Conservation (phyloP, 2,797 vertebrate genomes). For the Eupleurogrammus muticus region DNA sequence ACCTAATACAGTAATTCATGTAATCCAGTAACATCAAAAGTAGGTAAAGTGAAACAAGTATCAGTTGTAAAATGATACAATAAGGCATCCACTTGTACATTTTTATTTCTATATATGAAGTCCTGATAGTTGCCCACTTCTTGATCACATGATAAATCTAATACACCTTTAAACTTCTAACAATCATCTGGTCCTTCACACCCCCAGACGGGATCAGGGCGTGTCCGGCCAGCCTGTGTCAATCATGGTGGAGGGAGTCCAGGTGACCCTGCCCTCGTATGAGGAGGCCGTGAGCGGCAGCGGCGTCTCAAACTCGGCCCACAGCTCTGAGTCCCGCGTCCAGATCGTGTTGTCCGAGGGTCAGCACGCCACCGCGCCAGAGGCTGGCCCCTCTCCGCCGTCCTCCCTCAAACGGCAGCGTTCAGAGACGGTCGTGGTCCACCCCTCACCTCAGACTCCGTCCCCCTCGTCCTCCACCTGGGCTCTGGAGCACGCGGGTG, state of each 20-base stretch:
- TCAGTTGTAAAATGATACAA: no score
- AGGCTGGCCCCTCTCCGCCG: constrained; percentile 83
- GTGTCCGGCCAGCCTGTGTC: constrained; percentile 93
- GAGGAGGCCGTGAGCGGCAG: constrained; percentile 93
- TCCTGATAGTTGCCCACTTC: no score
- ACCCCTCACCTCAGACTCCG: constrained; percentile 86
- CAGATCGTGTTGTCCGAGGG: constrained; percentile 92
- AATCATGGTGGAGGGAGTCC: constrained; percentile 96
- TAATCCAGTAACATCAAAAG: no score
- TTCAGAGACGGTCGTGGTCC: constrained; percentile 92
- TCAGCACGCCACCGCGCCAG: constrained; percentile 79
- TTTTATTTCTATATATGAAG: no score
- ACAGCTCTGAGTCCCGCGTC: constrained; percentile 87
- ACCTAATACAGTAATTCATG: no score
- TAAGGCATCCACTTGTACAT: no score
- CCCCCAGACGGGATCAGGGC: constrained; percentile 89
- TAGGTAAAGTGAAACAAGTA: no score
- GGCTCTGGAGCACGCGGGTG: constrained; percentile 82
- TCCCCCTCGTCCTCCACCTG: constrained; percentile 77
- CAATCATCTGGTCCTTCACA: constrained; percentile 4
- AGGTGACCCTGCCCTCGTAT: constrained; percentile 94
- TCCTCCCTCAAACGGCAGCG: constrained; percentile 79
- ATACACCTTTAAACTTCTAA: constrained; percentile 13
- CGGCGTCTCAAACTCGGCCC: constrained; percentile 77
- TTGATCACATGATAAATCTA: no score